phyloP scores from a whole-genome alignment of 92 coral and sea anemone genomes.

The Pocillopora meandrina region DNA sequence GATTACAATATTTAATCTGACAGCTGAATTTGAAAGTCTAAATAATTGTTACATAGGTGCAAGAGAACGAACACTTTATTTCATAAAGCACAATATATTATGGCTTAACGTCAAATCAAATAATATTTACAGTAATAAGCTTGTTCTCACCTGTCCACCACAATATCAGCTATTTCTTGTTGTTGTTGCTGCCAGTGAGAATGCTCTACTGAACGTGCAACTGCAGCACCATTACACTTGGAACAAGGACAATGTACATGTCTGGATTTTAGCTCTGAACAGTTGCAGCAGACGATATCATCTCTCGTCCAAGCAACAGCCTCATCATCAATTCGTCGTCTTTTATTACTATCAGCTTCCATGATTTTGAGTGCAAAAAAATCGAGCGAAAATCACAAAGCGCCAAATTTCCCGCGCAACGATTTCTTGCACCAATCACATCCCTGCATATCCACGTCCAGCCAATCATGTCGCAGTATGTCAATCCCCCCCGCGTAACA shows the following conservation, averaged over 20 bases:
- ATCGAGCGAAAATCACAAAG: not conserved
- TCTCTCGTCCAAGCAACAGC: constrained; percentile 26
- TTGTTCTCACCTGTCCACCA: constrained; percentile 9
- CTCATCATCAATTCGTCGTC: constrained; percentile 5
- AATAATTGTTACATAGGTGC: not conserved
- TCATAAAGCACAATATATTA: not conserved
- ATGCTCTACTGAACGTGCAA: constrained; percentile 7
- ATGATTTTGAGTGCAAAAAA: not conserved
- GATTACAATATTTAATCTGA: not conserved
- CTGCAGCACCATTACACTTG: not conserved
- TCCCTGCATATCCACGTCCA: not conserved
- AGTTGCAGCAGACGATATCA: constrained; percentile 15
- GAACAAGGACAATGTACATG: constrained; percentile 38
- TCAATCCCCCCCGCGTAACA: not conserved
- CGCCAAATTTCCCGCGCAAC: constrained; percentile 18
- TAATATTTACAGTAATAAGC: not conserved
- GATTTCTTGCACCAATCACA: not conserved
- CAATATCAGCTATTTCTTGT: constrained; percentile 32
- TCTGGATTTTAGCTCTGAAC: constrained; percentile 28
- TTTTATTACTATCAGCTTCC: constrained; percentile 4
- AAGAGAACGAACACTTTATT: not conserved
- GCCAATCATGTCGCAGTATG: not conserved
- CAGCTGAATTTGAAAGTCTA: not conserved
- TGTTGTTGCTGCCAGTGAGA: constrained; percentile 34
- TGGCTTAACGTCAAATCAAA: not conserved